Percentiles rank a stretch among this genome's conserved stretches.
These are phyloP conservation scores for Dione juno DNA, from an alignment of 2,888 invertebrate species.

Conservation along the genomic window DNA sequence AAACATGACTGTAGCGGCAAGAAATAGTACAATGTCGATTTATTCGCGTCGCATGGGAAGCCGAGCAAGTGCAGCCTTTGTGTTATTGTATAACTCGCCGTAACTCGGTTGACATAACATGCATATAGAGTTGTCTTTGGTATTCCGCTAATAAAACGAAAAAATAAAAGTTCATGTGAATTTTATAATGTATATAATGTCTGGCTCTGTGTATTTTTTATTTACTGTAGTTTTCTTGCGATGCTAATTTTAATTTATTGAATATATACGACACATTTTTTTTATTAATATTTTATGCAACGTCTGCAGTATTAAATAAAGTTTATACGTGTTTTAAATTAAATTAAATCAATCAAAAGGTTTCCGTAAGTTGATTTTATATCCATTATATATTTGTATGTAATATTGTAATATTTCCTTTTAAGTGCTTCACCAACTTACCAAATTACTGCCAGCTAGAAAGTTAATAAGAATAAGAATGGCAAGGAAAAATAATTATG, in stretches of 20 bases:
- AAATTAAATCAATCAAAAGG: not conserved
- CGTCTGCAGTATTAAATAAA: not conserved
- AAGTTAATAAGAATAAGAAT: conserved; percentile 37
- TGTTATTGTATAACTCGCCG: conserved; percentile 64
- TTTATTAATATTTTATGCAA: not conserved
- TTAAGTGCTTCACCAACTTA: not conserved
- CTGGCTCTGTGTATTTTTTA: not conserved
- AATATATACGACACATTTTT: not conserved
- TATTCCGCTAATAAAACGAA: conserved; percentile 29
- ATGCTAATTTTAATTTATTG: not conserved
- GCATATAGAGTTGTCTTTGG: conserved; percentile 21
- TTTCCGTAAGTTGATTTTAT: not conserved
- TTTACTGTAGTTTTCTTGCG: not conserved
- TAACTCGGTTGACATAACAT: conserved; percentile 58
- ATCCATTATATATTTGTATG: not conserved
- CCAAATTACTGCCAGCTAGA: conserved; percentile 10
- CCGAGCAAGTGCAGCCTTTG: conserved; percentile 70
- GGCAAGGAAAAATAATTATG: conserved; percentile 7
- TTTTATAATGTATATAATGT: conserved; percentile 12
- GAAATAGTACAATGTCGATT: conserved; percentile 64
- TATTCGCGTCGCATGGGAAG: conserved; percentile 67
- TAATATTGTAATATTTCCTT: not conserved
- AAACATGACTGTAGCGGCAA: conserved; percentile 43
- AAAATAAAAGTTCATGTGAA: conserved; percentile 11
- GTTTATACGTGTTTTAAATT: too few relatives aligned